Evolutionary conservation across 2,113 vertebrate genomes (phyloP).

Genomic region (Galbula dea): DNA sequence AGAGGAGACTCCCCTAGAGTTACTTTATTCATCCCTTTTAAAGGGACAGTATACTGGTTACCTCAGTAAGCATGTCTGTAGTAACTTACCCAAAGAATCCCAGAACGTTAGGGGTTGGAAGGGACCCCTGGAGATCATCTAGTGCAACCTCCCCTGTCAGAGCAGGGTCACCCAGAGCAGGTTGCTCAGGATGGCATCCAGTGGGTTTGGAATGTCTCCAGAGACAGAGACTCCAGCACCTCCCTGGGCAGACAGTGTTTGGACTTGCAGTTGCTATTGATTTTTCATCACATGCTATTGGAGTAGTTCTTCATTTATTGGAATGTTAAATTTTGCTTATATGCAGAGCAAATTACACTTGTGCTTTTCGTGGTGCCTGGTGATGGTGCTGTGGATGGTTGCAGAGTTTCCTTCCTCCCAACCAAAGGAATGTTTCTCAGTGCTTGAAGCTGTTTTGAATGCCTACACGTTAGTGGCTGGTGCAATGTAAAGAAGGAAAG

Average conservation of each 20-base stretch:
- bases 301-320: neutral
- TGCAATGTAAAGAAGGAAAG: neutral
- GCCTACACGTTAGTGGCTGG: fast-evolving
- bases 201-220: too few relatives aligned
- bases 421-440: neutral
- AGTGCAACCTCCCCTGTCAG: too few relatives aligned
- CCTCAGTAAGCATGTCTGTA: neutral
- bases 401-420: neutral
- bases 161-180: too few relatives aligned
- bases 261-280: constrained; percentile 18
- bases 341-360: neutral
- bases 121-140: too few relatives aligned
- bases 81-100: too few relatives aligned
- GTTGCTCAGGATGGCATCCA: too few relatives aligned
- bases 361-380: neutral
- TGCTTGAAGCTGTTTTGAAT: neutral
- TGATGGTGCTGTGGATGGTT: neutral
- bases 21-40: neutral
- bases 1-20: neutral
- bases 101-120: too few relatives aligned
- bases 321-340: neutral
- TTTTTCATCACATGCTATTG: neutral
- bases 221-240: too few relatives aligned
- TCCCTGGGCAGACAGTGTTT: neutral
- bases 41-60: neutral